Percentiles rank a stretch among this genome's conserved stretches.
Conservation (phyloP, 2,888 invertebrate species). For the Rotaria sp. region DNA sequence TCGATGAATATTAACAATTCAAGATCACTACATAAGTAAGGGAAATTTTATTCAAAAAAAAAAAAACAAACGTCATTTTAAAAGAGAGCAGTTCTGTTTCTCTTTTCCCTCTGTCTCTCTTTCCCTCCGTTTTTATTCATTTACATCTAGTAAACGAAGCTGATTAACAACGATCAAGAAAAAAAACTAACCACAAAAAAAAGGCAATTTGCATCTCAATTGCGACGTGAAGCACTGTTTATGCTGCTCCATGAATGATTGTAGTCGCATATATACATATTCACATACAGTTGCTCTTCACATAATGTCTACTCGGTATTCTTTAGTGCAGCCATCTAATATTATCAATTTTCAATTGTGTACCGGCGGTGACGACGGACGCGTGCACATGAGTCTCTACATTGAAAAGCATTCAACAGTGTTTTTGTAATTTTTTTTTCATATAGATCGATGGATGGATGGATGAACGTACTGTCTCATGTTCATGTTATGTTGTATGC, state of each 20-base stretch:
- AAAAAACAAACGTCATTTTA: not conserved
- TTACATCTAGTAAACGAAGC: not conserved
- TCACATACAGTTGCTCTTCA: not conserved
- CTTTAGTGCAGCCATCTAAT: conserved; percentile 15
- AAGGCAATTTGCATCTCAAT: conserved; percentile 22
- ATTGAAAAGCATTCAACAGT: not conserved
- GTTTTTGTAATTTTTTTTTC: not conserved
- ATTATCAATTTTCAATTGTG: conserved; percentile 19
- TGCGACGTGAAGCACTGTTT: not conserved
- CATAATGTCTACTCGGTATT: not conserved
- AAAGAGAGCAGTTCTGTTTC: not conserved
- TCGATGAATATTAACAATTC: not conserved
- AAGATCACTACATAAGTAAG: not conserved
- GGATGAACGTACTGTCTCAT: not conserved
- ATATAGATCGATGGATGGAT: not conserved
- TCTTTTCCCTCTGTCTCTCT: not conserved
- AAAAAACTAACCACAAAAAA: not conserved
- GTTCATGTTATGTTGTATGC: not conserved
- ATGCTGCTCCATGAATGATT: not conserved
- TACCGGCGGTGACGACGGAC: not conserved
- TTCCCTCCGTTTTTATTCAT: not conserved
- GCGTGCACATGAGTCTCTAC: not conserved
- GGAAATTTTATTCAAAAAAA: not conserved
- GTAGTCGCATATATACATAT: not conserved
- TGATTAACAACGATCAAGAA: not conserved